Base-by-base conservation (phyloP, 2,113 vertebrate species). In the Falco punctatus region DNA sequence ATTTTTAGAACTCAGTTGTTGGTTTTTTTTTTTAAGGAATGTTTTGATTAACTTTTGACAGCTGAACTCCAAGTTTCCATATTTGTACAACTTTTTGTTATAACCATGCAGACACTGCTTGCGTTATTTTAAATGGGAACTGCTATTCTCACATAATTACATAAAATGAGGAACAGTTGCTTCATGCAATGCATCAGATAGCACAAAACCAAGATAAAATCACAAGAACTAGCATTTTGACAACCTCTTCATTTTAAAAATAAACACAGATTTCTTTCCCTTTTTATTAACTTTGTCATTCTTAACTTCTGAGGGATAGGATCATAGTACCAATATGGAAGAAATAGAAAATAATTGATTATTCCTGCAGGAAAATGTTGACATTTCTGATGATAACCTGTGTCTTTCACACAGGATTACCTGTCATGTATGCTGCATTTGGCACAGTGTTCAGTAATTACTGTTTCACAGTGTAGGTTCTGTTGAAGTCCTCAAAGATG, bases 151-250 rank as follows among this genome's bases (percentile, higher is more conserved):
- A n/a, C 12, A 16, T 93, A 90, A 82, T 80, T 80, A 33, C 66
- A 30, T 87, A 77, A 94, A 85, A 90, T 62, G 87, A 90, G 79
- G 49, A 96, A 92, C 81, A 87, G 44, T 85, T 96, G 44, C 73
- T 93, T 90, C 8, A 8, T 85, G 78, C 90, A 94, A 90, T 90
- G 58, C 78, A 32, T 90, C 54, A 73, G 40, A 27, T 94, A 54
- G 23, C 69, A 71, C 64, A 80, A 93, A 96, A 61, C 40, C 35
- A 95, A 88, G 78, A 95, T 83, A 49, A 91, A 93, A 88, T 92
- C 58, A 58, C 14, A 54, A 58, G 49, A 91, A 26, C 54, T 88
- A 80, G 48, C 1, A 26, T 82, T 95, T 49, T 95, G 80, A 88
- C 91, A 95, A 35, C 44, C 58, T 89, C 30, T 69, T 77, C 1